Evolutionary conservation across 2,113 vertebrate species (phyloP).

Genomic region (Syrmaticus mikado): DNA sequence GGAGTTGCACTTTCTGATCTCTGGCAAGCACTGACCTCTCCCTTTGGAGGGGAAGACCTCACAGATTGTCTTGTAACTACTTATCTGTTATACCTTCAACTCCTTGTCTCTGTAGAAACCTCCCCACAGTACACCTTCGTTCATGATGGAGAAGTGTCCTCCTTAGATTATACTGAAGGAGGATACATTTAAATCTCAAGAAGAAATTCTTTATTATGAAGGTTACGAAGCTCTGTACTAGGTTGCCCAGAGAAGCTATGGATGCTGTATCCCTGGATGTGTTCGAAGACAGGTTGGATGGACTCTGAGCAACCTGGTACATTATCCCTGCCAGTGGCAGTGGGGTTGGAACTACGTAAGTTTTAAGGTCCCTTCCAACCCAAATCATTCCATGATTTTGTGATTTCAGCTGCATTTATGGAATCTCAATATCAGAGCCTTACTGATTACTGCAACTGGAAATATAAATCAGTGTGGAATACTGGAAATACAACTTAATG

Average conservation of each 20-base stretch:
- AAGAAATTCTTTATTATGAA: too few species aligned
- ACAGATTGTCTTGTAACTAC: background rate
- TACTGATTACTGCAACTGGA: background rate
- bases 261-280: background rate
- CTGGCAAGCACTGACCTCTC: rapidly evolving
- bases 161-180: background rate
- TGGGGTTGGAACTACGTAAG: background rate
- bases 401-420: background rate
- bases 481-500: background rate
- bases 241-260: too few species aligned
- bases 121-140: background rate
- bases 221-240: too few species aligned
- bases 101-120: background rate
- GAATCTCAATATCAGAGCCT: background rate
- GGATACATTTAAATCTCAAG: too few species aligned
- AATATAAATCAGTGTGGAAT: background rate
- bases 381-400: background rate
- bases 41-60: background rate
- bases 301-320: background rate
- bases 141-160: background rate
- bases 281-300: background rate
- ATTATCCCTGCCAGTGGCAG: background rate
- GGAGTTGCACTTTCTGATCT: rapidly evolving
- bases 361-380: background rate
- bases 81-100: background rate